Percentiles rank a stretch among this genome's conserved stretches.
Conservation (phyloP, 1,140 invertebrate species). For the Phocides pigmalion region DNA sequence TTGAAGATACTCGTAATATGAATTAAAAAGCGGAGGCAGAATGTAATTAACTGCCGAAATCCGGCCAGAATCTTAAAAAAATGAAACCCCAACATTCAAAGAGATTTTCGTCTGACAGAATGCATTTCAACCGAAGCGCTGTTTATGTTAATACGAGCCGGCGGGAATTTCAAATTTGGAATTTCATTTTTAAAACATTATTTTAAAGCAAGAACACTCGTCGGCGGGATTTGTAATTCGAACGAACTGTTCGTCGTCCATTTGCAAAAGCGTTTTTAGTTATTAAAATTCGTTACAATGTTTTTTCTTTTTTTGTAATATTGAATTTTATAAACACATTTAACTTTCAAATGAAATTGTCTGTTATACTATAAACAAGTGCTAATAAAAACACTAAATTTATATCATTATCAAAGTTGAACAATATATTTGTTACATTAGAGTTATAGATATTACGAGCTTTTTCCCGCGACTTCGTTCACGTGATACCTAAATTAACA, state of each 20-base stretch:
- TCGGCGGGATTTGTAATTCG: slow-evolving; percentile 20
- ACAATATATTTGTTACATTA: too few relatives aligned
- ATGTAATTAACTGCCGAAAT: slow-evolving; percentile 16
- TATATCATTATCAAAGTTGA: too few relatives aligned
- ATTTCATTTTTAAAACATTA: slow-evolving; percentile 38
- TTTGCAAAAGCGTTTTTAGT: slow-evolving; percentile 27
- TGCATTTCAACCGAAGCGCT: slow-evolving; percentile 13
- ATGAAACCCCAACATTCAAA: slow-evolving; percentile 17
- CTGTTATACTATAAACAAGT: too few relatives aligned
- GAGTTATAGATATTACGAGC: too few relatives aligned
- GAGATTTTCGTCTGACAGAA: slow-evolving; percentile 16
- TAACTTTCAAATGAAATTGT: too few relatives aligned
- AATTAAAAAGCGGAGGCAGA: slow-evolving; percentile 35
- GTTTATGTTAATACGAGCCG: slow-evolving; percentile 35
- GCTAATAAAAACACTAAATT: too few relatives aligned
- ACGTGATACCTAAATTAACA: too few relatives aligned
- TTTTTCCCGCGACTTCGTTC: too few relatives aligned
- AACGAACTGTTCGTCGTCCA: not conserved
- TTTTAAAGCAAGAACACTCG: slow-evolving; percentile 13
- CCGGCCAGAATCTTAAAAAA: slow-evolving; percentile 31
- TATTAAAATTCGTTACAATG: slow-evolving; percentile 27
- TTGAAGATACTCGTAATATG: slow-evolving; percentile 19
- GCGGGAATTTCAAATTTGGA: slow-evolving; percentile 38
- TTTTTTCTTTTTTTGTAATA: not conserved
- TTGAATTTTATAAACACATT: too few relatives aligned